Base-by-base conservation (phyloP, 2,797 vertebrate species). In the Falco columbarius region DNA sequence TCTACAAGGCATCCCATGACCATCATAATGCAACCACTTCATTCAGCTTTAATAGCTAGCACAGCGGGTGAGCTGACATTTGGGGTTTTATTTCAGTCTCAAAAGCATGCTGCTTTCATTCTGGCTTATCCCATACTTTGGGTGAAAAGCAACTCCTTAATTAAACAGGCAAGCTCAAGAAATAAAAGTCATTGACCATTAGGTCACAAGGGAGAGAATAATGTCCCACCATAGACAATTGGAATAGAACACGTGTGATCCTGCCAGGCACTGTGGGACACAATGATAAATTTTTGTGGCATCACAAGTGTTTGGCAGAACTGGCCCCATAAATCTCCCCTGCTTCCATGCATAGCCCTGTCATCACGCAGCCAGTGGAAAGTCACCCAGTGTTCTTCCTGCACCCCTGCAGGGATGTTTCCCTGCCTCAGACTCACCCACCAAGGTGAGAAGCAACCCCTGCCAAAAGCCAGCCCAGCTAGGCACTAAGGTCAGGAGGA, bases 121-220 rank as follows among this genome's bases (percentile, higher is more conserved):
- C 86, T 5, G 16, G 23, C 42, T 96, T 81, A 81, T 91, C 81
- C 94, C 92, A 46, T 72, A 29, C 71, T 92, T 77, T 65, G 93
- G 86, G 93, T 74, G 91, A 90, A 86, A 95, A 95, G 81, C 86
- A 86, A 62, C 47, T 92, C 51, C 81, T 80, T 91, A 94, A 92
- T 95, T 95, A 94, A 93, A 30, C 61, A 74, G 90, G 62, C 90
- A 80, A 82, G 90, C 86, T 91, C 67, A 70, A 95, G 95, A 94
- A 96, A 95, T 90, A 97, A 89, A 95, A 95, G 92, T 85, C 94
- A 90, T 71, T 95, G 97, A 92, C 93, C 84, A 34, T 89, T 52
- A 67, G 93, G 92, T 89, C 90, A 84, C 86, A 89, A 95, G 95
- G 88, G 91, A 96, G 85, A 62, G 76, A 79, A 93, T 71, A 91